Percentiles rank a stretch among this genome's conserved stretches.
Conservation (phyloP, 2,797 vertebrate species). For the Rhodeus uyekii region DNA sequence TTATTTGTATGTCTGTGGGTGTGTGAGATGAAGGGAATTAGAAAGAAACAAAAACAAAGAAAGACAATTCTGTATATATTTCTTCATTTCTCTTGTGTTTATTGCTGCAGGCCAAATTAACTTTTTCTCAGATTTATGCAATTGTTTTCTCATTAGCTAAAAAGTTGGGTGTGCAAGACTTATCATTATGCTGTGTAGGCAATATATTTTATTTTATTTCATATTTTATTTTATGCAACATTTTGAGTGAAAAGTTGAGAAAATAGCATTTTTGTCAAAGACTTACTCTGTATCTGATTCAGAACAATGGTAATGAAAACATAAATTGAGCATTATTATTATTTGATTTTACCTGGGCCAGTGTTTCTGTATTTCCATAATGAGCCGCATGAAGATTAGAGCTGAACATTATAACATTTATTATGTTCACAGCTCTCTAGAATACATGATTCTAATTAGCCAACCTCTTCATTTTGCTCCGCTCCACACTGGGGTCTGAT, state of each 20-base stretch:
- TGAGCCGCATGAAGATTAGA: constrained; percentile 15
- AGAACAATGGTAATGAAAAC: too few relatives aligned
- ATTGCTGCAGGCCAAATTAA: not conserved
- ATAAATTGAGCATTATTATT: not conserved
- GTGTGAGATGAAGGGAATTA: not conserved
- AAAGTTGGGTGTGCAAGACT: not conserved
- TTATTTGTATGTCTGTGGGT: constrained; percentile 7
- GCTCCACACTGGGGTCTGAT: not conserved
- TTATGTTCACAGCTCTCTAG: not conserved
- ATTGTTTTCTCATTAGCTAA: not conserved
- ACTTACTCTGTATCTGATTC: too few relatives aligned
- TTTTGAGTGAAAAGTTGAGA: not conserved
- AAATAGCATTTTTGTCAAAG: not conserved
- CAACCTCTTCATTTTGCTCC: not conserved
- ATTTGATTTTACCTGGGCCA: not conserved
- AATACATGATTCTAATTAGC: constrained; percentile 4
- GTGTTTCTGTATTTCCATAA: not conserved
- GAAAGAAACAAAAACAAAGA: not conserved
- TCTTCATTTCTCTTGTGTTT: not conserved
- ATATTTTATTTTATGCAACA: not conserved
- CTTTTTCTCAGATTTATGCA: not conserved
- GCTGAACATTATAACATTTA: not conserved
- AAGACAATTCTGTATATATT: not conserved
- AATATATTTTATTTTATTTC: not conserved
- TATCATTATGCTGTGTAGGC: not conserved